These are phyloP conservation scores for Ennomos fuscantarius DNA, from an alignment of 2,888 invertebrate genomes.

Conservation along the genomic window DNA sequence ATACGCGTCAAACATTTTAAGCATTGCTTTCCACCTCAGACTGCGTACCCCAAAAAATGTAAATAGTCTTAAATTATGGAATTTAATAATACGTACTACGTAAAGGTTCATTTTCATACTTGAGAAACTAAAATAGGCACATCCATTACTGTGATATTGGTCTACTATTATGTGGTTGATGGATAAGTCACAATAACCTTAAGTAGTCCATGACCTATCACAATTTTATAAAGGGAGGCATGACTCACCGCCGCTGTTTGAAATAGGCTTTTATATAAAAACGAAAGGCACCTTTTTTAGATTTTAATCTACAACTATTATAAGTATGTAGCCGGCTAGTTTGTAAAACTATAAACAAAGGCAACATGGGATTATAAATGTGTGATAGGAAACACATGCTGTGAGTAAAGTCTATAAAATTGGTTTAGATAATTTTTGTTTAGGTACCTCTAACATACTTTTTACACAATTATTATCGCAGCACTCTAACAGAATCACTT, in stretches of 20 bases:
- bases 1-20: too few species aligned
- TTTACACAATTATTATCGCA: not conserved
- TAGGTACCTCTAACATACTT: not conserved
- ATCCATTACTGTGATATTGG: not conserved
- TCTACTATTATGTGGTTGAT: conserved; percentile 10
- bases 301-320: conserved; percentile 15
- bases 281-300: conserved; percentile 17
- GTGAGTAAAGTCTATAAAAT: not conserved
- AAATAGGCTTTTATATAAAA: conserved; percentile 25
- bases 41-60: too few species aligned
- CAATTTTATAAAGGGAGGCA: conserved; percentile 25
- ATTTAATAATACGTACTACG: too few species aligned
- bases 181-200: conserved; percentile 12
- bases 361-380: not conserved
- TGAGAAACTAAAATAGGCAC: not conserved
- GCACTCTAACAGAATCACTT: not conserved
- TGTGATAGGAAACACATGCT: too few species aligned
- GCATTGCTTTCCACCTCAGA: too few species aligned
- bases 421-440: not conserved
- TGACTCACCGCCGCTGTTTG: conserved; percentile 25
- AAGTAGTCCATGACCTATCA: conserved; percentile 31
- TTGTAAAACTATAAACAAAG: conserved; percentile 4
- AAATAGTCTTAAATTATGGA: too few species aligned
- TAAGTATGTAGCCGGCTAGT: not conserved
- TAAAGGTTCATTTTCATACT: too few species aligned